A percentile compares a stretch with the other conserved stretches of the same genome.
phyloP scores from a whole-genome alignment of 2,888 invertebrate species.

The Marronus borbonicus region DNA sequence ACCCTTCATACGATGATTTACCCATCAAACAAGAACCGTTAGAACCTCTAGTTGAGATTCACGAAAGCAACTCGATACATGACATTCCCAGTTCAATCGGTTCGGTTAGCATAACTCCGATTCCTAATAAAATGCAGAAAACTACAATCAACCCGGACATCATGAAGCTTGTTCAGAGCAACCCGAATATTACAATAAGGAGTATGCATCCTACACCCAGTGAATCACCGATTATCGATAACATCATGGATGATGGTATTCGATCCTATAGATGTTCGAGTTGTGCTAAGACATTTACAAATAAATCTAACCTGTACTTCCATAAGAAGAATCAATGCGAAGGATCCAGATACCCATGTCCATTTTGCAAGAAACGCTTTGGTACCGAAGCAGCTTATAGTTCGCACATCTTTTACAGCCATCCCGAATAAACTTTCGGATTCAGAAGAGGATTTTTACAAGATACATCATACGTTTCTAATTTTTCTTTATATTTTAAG shows the following conservation, averaged over 20 bases:
- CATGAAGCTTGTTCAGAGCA: conserved; percentile 68
- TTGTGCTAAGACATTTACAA: conserved; percentile 68
- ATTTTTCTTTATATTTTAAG: not conserved
- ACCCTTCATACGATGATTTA: conserved; percentile 46
- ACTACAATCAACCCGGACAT: conserved; percentile 62
- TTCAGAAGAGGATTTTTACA: not conserved
- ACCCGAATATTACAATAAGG: conserved; percentile 68
- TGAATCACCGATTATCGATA: conserved; percentile 45
- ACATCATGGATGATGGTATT: conserved; percentile 55
- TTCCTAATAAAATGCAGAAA: conserved; percentile 63
- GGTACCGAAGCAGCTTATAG: conserved; percentile 70
- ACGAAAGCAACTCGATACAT: conserved; percentile 60
- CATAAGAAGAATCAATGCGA: conserved; percentile 70
- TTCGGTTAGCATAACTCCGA: conserved; percentile 68
- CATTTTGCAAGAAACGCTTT: conserved; percentile 70
- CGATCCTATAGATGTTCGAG: conserved; percentile 68
- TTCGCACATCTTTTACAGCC: conserved; percentile 70
- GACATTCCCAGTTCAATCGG: conserved; percentile 57
- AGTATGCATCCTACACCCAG: conserved; percentile 55
- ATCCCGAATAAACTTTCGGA: conserved; percentile 65
- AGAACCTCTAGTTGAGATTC: conserved; percentile 69
- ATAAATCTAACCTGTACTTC: conserved; percentile 69
- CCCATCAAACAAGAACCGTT: conserved; percentile 62
- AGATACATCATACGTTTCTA: not conserved
- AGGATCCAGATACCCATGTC: conserved; percentile 69